Conservation (phyloP, 2,888 invertebrate genomes). For the Eupithecia dodoneata region DNA sequence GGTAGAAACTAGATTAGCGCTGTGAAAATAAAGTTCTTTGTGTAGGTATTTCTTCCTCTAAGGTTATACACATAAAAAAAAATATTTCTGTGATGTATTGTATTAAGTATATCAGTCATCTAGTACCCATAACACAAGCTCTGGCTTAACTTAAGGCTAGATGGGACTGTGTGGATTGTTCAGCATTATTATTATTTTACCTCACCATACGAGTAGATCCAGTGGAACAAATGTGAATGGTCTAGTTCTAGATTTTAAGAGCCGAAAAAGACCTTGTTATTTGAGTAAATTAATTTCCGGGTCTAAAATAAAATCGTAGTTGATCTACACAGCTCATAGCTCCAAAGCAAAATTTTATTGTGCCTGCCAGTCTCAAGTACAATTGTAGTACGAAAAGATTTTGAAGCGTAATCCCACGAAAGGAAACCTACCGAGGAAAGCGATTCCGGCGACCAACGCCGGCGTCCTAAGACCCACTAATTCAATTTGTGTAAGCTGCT, state of each 20-base stretch:
- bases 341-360: background rate
- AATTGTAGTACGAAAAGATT: constrained; percentile 5
- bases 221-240: background rate
- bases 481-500: constrained; percentile 35
- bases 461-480: constrained; percentile 24
- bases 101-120: no score
- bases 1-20: background rate
- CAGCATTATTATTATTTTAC: no score
- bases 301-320: background rate
- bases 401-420: constrained; percentile 18
- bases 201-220: no score
- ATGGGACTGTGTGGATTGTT: no score
- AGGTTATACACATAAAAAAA: no score
- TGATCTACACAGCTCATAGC: background rate
- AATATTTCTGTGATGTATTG: no score
- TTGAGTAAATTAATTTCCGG: background rate
- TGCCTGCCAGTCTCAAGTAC: background rate
- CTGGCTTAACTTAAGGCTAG: no score
- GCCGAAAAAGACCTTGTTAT: background rate
- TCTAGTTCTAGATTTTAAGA: background rate
- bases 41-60: background rate
- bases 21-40: background rate
- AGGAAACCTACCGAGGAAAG: constrained; percentile 13
- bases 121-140: no score
- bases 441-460: constrained; percentile 12